Percentiles rank a stretch among this genome's conserved stretches.
These are phyloP conservation scores for Ophion ellenae DNA, from an alignment of 2,888 invertebrate species.

Conservation along the genomic window DNA sequence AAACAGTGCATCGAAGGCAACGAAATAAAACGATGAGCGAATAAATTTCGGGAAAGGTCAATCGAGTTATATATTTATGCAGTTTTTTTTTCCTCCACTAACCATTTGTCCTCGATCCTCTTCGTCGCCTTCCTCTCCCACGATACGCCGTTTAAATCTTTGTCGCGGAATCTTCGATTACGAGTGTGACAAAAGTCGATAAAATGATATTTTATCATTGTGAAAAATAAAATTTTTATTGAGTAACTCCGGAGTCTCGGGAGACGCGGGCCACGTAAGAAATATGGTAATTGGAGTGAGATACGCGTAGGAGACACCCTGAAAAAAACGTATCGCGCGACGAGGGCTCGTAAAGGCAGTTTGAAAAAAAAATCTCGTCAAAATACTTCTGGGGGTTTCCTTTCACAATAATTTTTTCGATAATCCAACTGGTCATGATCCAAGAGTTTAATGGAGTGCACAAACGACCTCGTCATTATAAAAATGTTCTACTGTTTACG, in stretches of 20 bases:
- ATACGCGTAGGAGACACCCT: background rate
- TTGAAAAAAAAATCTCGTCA: background rate
- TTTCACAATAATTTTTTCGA: background rate
- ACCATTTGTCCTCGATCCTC: background rate
- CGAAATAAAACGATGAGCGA: constrained; percentile 3
- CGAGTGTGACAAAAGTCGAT: background rate
- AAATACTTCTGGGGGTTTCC: background rate
- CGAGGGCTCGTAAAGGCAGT: background rate
- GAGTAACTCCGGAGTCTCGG: background rate
- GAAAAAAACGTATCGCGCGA: background rate
- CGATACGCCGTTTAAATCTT: background rate
- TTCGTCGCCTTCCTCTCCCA: background rate
- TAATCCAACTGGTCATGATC: background rate
- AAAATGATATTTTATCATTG: background rate
- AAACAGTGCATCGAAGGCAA: background rate
- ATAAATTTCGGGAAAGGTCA: constrained; percentile 39
- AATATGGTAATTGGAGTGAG: background rate
- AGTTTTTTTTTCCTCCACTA: background rate
- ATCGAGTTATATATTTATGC: constrained; percentile 1
- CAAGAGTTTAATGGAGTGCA: background rate
- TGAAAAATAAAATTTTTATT: background rate
- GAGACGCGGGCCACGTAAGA: background rate
- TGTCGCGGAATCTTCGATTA: background rate
- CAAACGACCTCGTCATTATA: background rate
- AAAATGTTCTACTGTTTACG: background rate